Base-by-base conservation (phyloP, 2,888 invertebrate genomes). In the Drosophila robusta region DNA sequence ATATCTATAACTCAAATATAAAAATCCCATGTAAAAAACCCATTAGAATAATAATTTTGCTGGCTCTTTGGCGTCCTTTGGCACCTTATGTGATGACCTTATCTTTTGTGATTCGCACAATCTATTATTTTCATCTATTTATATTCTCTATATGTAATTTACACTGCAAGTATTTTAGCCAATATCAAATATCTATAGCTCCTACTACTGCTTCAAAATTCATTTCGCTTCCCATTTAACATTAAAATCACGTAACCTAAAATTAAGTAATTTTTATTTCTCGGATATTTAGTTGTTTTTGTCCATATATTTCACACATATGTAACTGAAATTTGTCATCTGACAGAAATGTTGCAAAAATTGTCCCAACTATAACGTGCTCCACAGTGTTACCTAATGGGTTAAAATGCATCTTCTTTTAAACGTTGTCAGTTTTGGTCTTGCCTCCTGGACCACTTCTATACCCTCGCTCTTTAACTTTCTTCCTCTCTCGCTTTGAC, bases 391-490 rank as follows among this genome's bases (percentile, higher is more conserved):
- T 18, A 16, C 4, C 42, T 56, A 73, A 75, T 75, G 74, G 68
- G 68, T 75, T 75, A 74, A 75, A 66, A 51, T 67, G 67, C 62
- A 57, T 49, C 46, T 60, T 49, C 52, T 47, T 12, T 56, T 54
- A 66, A 73, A 61, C 41, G 26, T 24, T 44, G 56, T 44, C 47
- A 56, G 56, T 55, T 26, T 36, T 12, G 8, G n/a, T 29, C 24
- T 22, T 24, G 18, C 36, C 32, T 18, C 18, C 14, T 24, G 11
- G 4, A 8, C 24, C 11, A 4, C 44, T 60, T 29, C 16, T 8
- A 1, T 11, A 32, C 32, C 34, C 12, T 1, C 12, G 1, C 34
- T 34, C 4, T 12, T 12, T 12, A 34, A 34, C 34, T 16, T 6
- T n/a, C 6, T 42, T 38, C 22, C 18, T 11, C 26, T 45, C 42